These are phyloP conservation scores for Volucella inflata DNA, from an alignment of 2,888 invertebrate species.

Conservation along the genomic window DNA sequence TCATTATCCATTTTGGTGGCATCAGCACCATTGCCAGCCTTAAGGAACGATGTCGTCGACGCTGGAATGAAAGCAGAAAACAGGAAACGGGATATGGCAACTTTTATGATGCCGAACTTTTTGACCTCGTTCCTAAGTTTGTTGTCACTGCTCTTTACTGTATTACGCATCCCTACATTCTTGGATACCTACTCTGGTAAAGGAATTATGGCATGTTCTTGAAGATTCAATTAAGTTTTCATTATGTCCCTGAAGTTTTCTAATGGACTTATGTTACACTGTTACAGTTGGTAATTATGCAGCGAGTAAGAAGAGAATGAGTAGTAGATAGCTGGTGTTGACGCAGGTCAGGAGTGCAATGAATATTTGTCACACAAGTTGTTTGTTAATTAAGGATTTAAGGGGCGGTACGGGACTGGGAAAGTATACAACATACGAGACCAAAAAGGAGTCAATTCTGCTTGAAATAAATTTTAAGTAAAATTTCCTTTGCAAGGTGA, in stretches of 20 bases:
- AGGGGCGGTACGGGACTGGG: neutral
- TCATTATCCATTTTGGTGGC: constrained; percentile 62
- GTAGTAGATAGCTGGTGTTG: constrained; percentile 12
- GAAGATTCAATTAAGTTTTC: constrained; percentile 69
- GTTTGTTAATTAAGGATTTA: constrained; percentile 55
- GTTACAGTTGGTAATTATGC: constrained; percentile 43
- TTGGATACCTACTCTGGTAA: neutral
- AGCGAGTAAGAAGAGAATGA: constrained; percentile 5
- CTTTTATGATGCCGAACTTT: constrained; percentile 62
- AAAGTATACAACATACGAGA: neutral
- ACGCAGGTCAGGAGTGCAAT: constrained; percentile 50
- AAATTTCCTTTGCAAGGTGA: constrained; percentile 37
- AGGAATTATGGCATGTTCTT: constrained; percentile 52
- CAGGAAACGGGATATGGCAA: constrained; percentile 3
- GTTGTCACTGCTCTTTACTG: neutral
- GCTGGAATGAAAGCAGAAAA: neutral
- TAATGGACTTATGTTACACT: constrained; percentile 46
- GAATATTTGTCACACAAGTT: constrained; percentile 52
- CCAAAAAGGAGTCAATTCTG: constrained; percentile 31
- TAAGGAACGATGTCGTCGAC: constrained; percentile 9
- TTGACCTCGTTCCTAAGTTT: constrained; percentile 56
- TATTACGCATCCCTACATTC: no score
- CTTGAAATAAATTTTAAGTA: constrained; percentile 26
- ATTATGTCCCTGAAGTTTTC: constrained; percentile 52
- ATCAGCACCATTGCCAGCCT: constrained; percentile 16